Percentiles rank a stretch among this genome's conserved stretches.
phyloP scores from a whole-genome alignment of 2,113 vertebrate genomes.

The Macrotis lagotis region DNA sequence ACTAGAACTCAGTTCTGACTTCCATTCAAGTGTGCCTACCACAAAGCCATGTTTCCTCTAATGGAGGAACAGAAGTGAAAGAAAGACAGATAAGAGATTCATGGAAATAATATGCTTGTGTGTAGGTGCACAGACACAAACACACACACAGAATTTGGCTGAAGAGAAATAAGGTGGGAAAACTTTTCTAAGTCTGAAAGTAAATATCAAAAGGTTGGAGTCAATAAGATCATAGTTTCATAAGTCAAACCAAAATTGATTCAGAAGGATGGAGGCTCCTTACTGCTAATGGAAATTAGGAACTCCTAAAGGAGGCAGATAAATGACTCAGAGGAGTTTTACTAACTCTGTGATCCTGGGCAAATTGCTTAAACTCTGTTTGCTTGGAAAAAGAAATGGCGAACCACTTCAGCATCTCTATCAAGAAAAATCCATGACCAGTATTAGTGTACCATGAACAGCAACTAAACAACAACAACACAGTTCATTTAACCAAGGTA shows the following conservation, averaged over 20 bases:
- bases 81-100: background rate
- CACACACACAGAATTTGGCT: background rate
- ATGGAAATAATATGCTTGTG: background rate
- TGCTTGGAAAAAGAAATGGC: too few relatives aligned
- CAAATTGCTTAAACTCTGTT: too few relatives aligned
- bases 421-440: too few relatives aligned
- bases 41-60: background rate
- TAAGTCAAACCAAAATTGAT: background rate
- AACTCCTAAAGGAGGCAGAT: background rate
- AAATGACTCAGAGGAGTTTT: too few relatives aligned
- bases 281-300: background rate
- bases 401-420: too few relatives aligned
- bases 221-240: slow-evolving; percentile 1
- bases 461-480: too few relatives aligned
- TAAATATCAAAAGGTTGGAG: background rate
- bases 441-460: too few relatives aligned
- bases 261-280: background rate
- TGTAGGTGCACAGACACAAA: too few relatives aligned
- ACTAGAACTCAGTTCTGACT: background rate
- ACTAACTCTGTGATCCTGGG: too few relatives aligned
- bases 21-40: background rate
- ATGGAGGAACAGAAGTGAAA: background rate
- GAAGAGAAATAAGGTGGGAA: slow-evolving; percentile 15
- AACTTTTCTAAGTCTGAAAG: slow-evolving; percentile 55
- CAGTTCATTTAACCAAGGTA: background rate